A percentile compares a stretch with the other conserved stretches of the same genome.
Conservation (phyloP, 2,113 vertebrate species). For the Chascanopsetta lugubris region DNA sequence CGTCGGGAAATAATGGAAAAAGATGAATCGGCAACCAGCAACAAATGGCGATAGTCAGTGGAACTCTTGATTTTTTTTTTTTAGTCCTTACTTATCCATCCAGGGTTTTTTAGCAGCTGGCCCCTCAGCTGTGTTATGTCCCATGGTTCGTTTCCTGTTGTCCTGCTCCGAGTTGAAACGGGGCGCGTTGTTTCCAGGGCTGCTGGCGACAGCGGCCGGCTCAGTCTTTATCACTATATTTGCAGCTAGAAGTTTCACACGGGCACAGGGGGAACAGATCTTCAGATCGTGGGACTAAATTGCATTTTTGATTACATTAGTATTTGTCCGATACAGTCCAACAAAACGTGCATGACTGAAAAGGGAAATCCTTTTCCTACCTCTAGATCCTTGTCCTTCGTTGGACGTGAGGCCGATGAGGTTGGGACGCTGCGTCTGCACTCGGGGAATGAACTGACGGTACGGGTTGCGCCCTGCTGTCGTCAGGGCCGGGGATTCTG, state of each 20-base stretch:
- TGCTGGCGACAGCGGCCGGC: constrained; percentile 81
- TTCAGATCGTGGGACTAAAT: not conserved
- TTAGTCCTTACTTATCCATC: constrained; percentile 91
- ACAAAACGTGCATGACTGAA: not conserved
- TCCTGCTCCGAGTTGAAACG: constrained; percentile 90
- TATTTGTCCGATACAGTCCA: not conserved
- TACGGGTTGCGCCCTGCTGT: constrained; percentile 90
- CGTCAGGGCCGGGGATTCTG: constrained; percentile 98
- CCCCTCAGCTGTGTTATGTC: constrained; percentile 79
- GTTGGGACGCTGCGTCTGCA: constrained; percentile 94
- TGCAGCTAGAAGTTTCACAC: constrained; percentile 82
- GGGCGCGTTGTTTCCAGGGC: constrained; percentile 81
- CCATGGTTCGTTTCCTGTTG: constrained; percentile 87
- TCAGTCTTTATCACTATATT: constrained; percentile 96
- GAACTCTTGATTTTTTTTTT: too few relatives aligned
- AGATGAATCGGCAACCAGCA: not conserved
- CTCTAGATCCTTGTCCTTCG: constrained; percentile 91
- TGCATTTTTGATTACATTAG: not conserved
- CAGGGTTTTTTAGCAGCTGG: constrained; percentile 90
- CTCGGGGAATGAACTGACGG: constrained; percentile 94
- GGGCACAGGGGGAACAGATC: not conserved
- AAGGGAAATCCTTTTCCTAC: constrained; percentile 70
- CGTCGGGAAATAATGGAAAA: not conserved
- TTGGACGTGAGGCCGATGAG: constrained; percentile 96
- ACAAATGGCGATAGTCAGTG: not conserved